Percentiles rank a stretch among this genome's conserved stretches.
Evolutionary conservation across 2,888 invertebrate genomes (phyloP).

Genomic region (Fissipunctia ypsillon): DNA sequence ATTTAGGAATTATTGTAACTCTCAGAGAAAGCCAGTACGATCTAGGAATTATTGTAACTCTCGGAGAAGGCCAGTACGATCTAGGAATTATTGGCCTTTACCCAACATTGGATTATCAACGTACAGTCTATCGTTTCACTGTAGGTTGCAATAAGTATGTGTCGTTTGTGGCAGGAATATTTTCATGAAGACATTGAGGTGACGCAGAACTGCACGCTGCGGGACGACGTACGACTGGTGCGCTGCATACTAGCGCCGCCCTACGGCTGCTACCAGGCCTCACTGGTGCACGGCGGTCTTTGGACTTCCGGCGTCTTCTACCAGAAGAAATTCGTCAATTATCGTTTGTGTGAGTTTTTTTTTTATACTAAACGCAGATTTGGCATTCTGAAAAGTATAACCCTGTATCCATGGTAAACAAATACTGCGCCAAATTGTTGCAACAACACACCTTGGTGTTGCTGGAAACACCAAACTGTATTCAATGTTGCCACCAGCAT

Average conservation of each 20-base stretch:
- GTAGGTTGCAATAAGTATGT: not conserved
- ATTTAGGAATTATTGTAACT: not conserved
- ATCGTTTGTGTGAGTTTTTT: slow-evolving; percentile 67
- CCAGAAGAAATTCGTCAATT: slow-evolving; percentile 15
- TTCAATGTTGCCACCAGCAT: not conserved
- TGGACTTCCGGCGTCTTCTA: slow-evolving; percentile 69
- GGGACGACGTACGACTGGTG: slow-evolving; percentile 32
- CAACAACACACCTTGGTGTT: not conserved
- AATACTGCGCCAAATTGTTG: not conserved
- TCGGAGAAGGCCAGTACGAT: not conserved
- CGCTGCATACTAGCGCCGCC: slow-evolving; percentile 60
- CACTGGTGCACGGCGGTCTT: slow-evolving; percentile 70
- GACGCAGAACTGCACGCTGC: slow-evolving; percentile 54
- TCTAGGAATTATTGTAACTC: not conserved
- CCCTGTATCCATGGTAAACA: not conserved
- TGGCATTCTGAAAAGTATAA: not conserved
- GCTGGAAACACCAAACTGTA: not conserved
- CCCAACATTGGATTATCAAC: not conserved
- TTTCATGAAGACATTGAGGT: not conserved
- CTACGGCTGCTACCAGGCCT: slow-evolving; percentile 64
- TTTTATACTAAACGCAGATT: not conserved
- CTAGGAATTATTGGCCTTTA: not conserved
- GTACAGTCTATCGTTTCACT: not conserved
- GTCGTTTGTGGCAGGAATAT: slow-evolving; percentile 11
- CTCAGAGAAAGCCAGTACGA: not conserved